Evolutionary conservation across 2,888 invertebrate genomes (phyloP).

Genomic region (Sceliomorpha sp.): DNA sequence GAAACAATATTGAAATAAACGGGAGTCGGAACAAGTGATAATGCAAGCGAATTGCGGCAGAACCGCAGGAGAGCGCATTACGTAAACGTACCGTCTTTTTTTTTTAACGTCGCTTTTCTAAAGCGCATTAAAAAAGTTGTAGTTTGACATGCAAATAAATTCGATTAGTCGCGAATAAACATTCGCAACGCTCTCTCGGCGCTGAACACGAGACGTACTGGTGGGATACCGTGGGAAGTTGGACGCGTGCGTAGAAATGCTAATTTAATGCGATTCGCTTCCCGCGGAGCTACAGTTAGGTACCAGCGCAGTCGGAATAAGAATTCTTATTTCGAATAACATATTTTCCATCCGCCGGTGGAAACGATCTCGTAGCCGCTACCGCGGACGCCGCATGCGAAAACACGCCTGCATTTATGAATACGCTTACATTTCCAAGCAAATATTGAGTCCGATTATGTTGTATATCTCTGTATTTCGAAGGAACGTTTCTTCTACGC

Average conservation of each 20-base stretch:
- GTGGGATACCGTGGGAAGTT: conserved; percentile 66
- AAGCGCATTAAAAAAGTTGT: conserved; percentile 20
- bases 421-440: too few species aligned
- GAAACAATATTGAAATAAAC: too few species aligned
- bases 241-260: conserved; percentile 69
- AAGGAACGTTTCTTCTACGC: too few species aligned
- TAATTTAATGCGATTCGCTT: conserved; percentile 73
- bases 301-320: conserved; percentile 23
- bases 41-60: too few species aligned
- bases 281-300: conserved; percentile 42
- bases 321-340: conserved; percentile 36
- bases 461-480: too few species aligned
- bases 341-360: conserved; percentile 19
- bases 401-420: too few species aligned
- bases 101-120: conserved; percentile 11
- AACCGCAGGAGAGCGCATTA: too few species aligned
- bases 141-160: conserved; percentile 45
- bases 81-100: neutral
- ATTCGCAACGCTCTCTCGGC: conserved; percentile 32
- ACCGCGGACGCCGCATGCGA: neutral
- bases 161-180: conserved; percentile 40
- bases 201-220: conserved; percentile 32
- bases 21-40: too few species aligned
- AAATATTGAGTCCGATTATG: too few species aligned
- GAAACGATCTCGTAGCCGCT: neutral